Conservation (phyloP, 2,113 vertebrate genomes). For the Prionailurus viverrinus region DNA sequence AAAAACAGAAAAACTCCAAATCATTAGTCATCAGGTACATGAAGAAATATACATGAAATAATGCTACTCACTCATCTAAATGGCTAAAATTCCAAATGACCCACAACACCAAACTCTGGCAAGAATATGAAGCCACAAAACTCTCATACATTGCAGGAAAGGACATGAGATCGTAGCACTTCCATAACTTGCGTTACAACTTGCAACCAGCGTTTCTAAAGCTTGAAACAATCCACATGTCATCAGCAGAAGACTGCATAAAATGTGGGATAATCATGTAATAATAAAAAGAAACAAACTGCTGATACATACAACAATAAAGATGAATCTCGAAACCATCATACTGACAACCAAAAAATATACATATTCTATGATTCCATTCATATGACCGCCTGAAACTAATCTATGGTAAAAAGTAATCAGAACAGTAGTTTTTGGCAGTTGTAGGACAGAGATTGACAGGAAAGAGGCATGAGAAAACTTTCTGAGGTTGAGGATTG, state of each 20-base stretch:
- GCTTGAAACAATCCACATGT: not conserved
- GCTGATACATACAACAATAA: not conserved
- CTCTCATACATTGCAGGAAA: not conserved
- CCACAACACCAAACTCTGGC: not conserved
- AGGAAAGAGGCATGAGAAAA: not conserved
- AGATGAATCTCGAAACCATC: not conserved
- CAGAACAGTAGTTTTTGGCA: not conserved
- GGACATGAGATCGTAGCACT: not conserved
- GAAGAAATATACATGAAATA: not conserved
- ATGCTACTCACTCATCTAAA: not conserved
- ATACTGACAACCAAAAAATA: not conserved
- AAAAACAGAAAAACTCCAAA: not conserved
- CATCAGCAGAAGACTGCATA: not conserved
- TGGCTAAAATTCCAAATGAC: not conserved
- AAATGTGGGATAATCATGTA: not conserved
- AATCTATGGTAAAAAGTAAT: not conserved
- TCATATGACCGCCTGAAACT: not conserved
- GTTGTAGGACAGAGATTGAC: not conserved
- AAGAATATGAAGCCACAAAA: not conserved
- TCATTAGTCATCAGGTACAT: not conserved
- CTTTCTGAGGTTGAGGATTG: not conserved
- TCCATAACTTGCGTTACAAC: not conserved
- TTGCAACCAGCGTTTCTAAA: not conserved
- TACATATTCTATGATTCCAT: not conserved
- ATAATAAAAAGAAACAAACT: not conserved